A percentile compares a stretch with the other conserved stretches of the same genome.
Conservation (phyloP, 2,797 vertebrate genomes). For the Odontamblyopus lacepedii region DNA sequence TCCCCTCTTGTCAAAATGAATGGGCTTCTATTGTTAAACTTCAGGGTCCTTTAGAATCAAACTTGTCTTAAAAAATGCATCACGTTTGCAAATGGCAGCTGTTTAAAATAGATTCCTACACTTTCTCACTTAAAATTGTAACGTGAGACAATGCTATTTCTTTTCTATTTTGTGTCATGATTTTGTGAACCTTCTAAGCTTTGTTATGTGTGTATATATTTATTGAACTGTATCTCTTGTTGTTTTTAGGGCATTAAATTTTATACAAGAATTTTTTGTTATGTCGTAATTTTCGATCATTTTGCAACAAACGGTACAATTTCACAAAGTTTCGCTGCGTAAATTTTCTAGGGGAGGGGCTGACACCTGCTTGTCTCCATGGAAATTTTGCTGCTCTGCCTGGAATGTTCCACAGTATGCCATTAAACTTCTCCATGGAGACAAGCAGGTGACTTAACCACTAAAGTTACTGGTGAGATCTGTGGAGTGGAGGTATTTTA, state of each 20-base stretch:
- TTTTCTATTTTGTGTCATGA: conserved; percentile 17
- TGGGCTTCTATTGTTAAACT: not conserved
- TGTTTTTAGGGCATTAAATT: conserved; percentile 51
- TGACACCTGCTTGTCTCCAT: too few relatives aligned
- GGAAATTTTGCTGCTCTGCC: too few relatives aligned
- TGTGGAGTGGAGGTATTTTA: too few relatives aligned
- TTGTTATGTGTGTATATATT: conserved; percentile 26
- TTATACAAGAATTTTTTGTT: conserved; percentile 2
- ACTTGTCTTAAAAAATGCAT: not conserved
- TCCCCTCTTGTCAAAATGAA: not conserved
- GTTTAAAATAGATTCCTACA: conserved; percentile 31
- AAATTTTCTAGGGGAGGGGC: too few relatives aligned
- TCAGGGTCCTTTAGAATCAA: too few relatives aligned
- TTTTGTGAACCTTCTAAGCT: conserved; percentile 37
- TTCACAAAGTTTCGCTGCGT: not conserved
- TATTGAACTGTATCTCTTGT: conserved; percentile 57
- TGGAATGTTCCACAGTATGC: too few relatives aligned
- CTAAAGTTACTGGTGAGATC: too few relatives aligned
- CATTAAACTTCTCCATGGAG: too few relatives aligned
- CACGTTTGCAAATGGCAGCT: conserved; percentile 58
- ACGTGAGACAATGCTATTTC: conserved; percentile 10
- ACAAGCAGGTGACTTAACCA: too few relatives aligned
- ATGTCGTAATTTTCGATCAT: not conserved
- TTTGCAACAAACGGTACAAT: not conserved
- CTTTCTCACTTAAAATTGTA: conserved; percentile 3